These are phyloP conservation scores for Pangasianodon gigas DNA, from an alignment of 2,113 vertebrate genomes.

Conservation along the genomic window DNA sequence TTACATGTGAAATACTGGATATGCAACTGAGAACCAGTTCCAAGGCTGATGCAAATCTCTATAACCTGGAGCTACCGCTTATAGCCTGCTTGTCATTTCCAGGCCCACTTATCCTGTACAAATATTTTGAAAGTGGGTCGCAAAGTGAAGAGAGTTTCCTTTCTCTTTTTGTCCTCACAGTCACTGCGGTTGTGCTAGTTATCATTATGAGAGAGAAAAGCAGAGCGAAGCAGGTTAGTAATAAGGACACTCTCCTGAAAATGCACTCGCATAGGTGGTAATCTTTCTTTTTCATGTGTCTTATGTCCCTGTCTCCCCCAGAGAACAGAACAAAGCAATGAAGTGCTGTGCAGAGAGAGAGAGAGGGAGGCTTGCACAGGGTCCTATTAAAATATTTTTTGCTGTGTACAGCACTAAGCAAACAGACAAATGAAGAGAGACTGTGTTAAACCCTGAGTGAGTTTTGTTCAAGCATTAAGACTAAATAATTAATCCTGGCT, in stretches of 20 bases:
- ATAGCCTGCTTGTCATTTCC: background rate
- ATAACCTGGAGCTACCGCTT: background rate
- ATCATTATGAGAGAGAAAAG: background rate
- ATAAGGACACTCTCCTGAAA: slow-evolving; percentile 6
- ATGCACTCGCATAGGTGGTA: slow-evolving; percentile 31
- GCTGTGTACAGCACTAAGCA: slow-evolving; percentile 12
- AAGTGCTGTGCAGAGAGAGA: slow-evolving; percentile 17
- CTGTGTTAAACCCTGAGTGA: slow-evolving; percentile 1
- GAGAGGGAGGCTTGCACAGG: background rate
- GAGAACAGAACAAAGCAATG: slow-evolving; percentile 40
- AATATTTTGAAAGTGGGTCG: background rate
- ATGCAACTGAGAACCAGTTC: background rate
- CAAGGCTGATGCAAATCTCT: background rate
- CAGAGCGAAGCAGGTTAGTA: slow-evolving; percentile 5
- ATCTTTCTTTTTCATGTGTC: slow-evolving; percentile 35
- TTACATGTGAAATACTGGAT: background rate
- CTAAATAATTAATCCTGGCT: slow-evolving; percentile 61
- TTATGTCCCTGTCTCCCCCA: slow-evolving; percentile 18
- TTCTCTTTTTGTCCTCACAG: background rate
- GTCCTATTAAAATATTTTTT: slow-evolving; percentile 34
- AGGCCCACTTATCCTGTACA: no score
- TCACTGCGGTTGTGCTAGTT: background rate
- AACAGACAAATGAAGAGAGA: background rate
- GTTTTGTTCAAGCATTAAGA: slow-evolving; percentile 48
- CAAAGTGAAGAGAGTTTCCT: background rate